Evolutionary conservation across 1,140 invertebrate genomes (phyloP), one percentile per base, ranked within the genome.

Genomic region (Aethina tumida): DNA sequence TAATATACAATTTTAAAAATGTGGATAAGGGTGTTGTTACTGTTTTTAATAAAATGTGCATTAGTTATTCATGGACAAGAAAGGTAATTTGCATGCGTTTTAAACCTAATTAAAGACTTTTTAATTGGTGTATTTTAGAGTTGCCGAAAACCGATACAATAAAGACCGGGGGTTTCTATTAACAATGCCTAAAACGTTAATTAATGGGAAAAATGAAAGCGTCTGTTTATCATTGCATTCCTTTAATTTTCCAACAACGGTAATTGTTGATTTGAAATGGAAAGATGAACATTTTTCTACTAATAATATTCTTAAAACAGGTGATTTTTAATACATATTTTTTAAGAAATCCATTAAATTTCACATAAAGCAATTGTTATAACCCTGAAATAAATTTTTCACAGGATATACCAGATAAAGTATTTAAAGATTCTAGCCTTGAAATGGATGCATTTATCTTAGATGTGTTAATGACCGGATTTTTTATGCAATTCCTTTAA

Each of bases 201-300:
- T 46, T 7, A 45, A 55, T 13, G 55, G 55, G 13, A 45, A 36
- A 46, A 58, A 58, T 36, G 49, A 56, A 40, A 52, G 48, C 1
- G 53, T 56, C 9, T 59, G 57, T 39, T 15, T 52, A 7, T 51
- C 52, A 13, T 26, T 55, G 8, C 47, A 55, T 29, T 40, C 47
- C 17, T 25, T 42, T 22, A 20, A 24, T 8, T 26, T 38, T 6
- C 52, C 53, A 10, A 24, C 43, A 5, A 51, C 26, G 28, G 39
- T 54, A 15, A 27, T 39, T 15, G 30, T 59, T 9, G 52, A 55
- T 33, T 34, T 59, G 16, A 56, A 53, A 47, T 47, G 47, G 13
- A 58, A 50, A 46, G 41, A 47, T 15, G 39, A 43, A 28, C 53
- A 55, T 39, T 38, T 35, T 39, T 26, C 29, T 8, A 52, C 42